A percentile compares a stretch with the other conserved stretches of the same genome.
phyloP scores from a whole-genome alignment of 2,113 vertebrate species.

The Cardinalis cardinalis region DNA sequence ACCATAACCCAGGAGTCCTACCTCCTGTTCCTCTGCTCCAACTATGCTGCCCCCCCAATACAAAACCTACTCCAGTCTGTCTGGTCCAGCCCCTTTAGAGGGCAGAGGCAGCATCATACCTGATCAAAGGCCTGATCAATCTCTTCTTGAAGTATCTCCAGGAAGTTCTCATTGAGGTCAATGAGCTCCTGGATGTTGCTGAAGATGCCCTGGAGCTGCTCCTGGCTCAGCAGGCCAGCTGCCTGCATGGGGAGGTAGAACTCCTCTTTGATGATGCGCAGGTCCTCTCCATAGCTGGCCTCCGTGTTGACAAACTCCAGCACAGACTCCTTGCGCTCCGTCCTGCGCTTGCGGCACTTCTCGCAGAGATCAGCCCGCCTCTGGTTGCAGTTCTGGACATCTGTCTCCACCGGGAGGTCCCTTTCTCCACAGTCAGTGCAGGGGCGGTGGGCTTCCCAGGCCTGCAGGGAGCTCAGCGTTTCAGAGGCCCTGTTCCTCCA shows the following conservation, averaged over 20 bases:
- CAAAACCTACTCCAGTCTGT: neutral
- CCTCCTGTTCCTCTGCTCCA: neutral
- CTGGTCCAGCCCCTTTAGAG: neutral
- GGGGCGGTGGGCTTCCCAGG: constrained; percentile 82
- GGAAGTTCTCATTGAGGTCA: constrained; percentile 86
- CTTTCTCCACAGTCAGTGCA: constrained; percentile 86
- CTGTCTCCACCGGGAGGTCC: constrained; percentile 63
- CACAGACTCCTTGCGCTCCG: constrained; percentile 87
- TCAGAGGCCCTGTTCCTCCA: constrained; percentile 81
- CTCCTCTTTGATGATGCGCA: constrained; percentile 87
- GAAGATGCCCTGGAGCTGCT: constrained; percentile 85
- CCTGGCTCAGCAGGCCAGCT: constrained; percentile 79
- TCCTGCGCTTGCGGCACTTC: constrained; percentile 83
- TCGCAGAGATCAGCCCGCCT: constrained; percentile 80
- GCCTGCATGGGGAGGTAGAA: constrained; percentile 90
- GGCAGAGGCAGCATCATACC: constrained; percentile 55
- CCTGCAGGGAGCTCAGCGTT: constrained; percentile 64
- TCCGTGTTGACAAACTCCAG: constrained; percentile 91
- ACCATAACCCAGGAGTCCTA: neutral
- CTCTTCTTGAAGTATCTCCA: constrained; percentile 86
- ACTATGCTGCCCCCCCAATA: neutral
- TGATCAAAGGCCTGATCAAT: constrained; percentile 86
- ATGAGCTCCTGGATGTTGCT: constrained; percentile 88
- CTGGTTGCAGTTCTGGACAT: constrained; percentile 62
- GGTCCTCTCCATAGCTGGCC: constrained; percentile 85